These are phyloP conservation scores for Epiblema foenella DNA, from an alignment of 2,888 invertebrate genomes.

Conservation along the genomic window DNA sequence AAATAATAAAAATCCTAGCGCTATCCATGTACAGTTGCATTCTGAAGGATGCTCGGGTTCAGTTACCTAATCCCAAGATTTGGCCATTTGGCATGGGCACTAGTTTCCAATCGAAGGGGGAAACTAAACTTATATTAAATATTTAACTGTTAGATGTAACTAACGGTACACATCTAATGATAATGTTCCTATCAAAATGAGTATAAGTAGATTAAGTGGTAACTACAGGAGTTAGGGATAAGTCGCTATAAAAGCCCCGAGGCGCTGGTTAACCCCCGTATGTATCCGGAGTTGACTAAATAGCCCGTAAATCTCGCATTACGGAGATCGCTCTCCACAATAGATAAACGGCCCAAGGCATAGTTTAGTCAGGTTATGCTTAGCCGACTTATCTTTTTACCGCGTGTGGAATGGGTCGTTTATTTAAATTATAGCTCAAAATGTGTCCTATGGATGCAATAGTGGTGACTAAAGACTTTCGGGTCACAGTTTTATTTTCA, in stretches of 20 bases:
- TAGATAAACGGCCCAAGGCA: slow-evolving; percentile 33
- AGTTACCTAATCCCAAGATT: too few species aligned
- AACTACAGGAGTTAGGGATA: slow-evolving; percentile 28
- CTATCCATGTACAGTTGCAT: too few species aligned
- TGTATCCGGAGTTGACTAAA: slow-evolving; percentile 42
- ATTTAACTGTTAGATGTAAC: too few species aligned
- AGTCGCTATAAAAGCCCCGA: slow-evolving; percentile 9
- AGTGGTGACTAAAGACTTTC: slow-evolving; percentile 20
- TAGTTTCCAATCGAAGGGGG: too few species aligned
- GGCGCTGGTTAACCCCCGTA: slow-evolving; percentile 31
- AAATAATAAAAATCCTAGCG: too few species aligned
- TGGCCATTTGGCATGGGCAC: too few species aligned
- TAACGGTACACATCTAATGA: background rate
- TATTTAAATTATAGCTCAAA: slow-evolving; percentile 32
- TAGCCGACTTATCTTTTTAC: slow-evolving; percentile 30
- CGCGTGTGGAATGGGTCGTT: slow-evolving; percentile 27
- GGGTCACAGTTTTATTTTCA: slow-evolving; percentile 19
- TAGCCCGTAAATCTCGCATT: slow-evolving; percentile 38
- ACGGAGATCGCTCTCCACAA: slow-evolving; percentile 29
- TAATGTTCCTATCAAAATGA: background rate
- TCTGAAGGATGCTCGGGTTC: too few species aligned
- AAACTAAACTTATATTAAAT: too few species aligned
- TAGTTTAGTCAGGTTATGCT: slow-evolving; percentile 26
- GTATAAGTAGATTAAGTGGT: background rate
- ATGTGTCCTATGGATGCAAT: slow-evolving; percentile 14